Conservation (phyloP, 1,140 invertebrate species). For the Lucilia cuprina region DNA sequence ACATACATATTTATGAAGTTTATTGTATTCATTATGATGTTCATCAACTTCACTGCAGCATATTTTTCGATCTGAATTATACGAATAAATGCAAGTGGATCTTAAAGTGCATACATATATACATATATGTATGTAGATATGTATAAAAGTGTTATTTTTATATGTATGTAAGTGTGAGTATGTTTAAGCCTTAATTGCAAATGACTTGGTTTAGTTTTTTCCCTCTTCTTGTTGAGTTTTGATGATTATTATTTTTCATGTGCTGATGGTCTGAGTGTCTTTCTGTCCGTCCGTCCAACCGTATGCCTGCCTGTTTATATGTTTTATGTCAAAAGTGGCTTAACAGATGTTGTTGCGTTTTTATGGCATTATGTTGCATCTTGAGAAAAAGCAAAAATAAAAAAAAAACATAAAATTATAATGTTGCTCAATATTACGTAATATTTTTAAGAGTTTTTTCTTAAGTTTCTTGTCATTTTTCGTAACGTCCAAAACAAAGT, state of each 20-base stretch:
- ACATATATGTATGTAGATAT: background rate
- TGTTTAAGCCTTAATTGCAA: background rate
- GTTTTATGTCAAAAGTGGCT: background rate
- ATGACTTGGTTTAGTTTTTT: constrained; percentile 15
- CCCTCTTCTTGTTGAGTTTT: background rate
- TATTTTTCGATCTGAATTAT: background rate
- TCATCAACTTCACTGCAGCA: constrained; percentile 5
- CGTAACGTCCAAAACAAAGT: background rate
- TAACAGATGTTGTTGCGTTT: constrained; percentile 2
- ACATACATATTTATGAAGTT: background rate
- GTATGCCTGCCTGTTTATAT: background rate
- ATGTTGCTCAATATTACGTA: background rate
- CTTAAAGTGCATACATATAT: background rate
- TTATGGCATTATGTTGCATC: background rate
- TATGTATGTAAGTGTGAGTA: background rate
- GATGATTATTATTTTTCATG: background rate
- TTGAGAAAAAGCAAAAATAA: background rate
- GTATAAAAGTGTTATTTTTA: background rate
- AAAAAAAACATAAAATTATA: background rate
- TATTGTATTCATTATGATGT: background rate
- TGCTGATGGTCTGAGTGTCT: no score
- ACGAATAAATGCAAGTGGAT: background rate
- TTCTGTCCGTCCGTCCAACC: no score
- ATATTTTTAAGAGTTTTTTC: background rate
- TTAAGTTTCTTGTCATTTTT: background rate